Evolutionary conservation across 1,140 invertebrate genomes (phyloP), one percentile per base, ranked within the genome.

Genomic region (Conopomorpha cramerella): DNA sequence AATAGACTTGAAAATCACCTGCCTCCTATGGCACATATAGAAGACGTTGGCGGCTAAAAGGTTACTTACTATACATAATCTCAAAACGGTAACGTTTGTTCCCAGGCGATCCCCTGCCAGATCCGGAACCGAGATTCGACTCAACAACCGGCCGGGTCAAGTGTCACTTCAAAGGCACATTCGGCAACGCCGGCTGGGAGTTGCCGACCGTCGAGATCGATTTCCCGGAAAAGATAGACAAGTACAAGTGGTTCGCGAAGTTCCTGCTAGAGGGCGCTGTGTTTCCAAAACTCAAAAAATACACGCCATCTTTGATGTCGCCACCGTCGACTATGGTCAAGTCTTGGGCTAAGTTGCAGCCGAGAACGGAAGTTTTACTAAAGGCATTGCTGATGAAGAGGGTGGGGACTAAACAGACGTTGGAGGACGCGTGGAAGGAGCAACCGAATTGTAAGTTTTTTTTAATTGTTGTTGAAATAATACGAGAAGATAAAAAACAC

Each of bases 321-420:
- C 81, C 85, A 0, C 91, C 94, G 0, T 78, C 80, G 1, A 90
- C 87, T 0, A 86, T 97, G 79, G 83, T 87, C 0, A 96, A 95
- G 70, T 83, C 84, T 16, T 97, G 94, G 93, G 88, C 93, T 0
- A 93, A 86, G 77, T 82, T 96, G 25, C 87, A 96, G 56, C 86
- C 92, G 1, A 78, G 90, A 34, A 92, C 91, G 2, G 83, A 93
- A 47, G 67, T 78, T 2, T 60, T 97, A 3, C 66, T 93, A 10
- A 89, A 90, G 49, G 74, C 81, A 0, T 64, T 98, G 1, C 68
- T 88, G 0, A 64, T 59, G 3, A 82, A 82, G 43, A 72, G 86
- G 38, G 81, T 89, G 0, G 82, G 85, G 48, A 84, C 71, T 1
- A 88, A 78, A 47, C 65, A 83, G 8, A 78, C 81, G 25, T 57